Evolutionary conservation across 30 jellyfish, hydroid and myxozoan genomes (phyloP), one percentile per base, ranked within the genome.

Genomic region (Hydractinia symbiolongicarpus): DNA sequence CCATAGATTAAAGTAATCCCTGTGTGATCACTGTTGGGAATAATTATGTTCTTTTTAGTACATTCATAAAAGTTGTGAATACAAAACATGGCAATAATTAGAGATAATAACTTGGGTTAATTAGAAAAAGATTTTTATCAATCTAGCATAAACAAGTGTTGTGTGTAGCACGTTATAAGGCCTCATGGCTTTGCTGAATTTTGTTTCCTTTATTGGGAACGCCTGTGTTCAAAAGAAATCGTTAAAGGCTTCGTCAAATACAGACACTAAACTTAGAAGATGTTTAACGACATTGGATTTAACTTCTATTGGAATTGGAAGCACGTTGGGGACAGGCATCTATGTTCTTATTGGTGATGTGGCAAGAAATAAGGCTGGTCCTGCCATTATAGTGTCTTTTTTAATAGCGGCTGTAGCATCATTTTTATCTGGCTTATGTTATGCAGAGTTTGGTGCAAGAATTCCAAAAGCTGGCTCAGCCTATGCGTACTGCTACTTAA

Each of bases 401-500:
- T 86, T 90, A 9, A 82, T 90, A 54, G 97, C 97, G 40, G 97
- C 94, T 8, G 53, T 90, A 54, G 97, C 97, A 14, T 90, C 97
- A 1, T 91, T 90, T 9, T 73, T 90, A 56, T 85, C 95, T 2
- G 97, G 95, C 51, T 83, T 90, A n/a, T 90, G 97, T 67, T 90
- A 90, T 73, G 95, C 95, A 11, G 97, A 90, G 82, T 86, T 90
- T 74, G 95, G 97, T 8, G 95, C 97, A n/a, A 70, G 95, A 72
- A 91, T 85, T 13, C 97, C 97, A 17, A 90, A 90, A 79, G 97
- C 95, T 7, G 97, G 97, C 21, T 90, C 97, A 7, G 95, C 97
- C 8, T 90, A 90, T 61, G 78, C 83, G 52, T 91, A 91, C 73
- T 79, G 92, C 7, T 91, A 91, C 60, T 84, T 83, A n/a, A 81